Base-by-base conservation (phyloP, 2,113 vertebrate genomes). In the Elanus axillaris region DNA sequence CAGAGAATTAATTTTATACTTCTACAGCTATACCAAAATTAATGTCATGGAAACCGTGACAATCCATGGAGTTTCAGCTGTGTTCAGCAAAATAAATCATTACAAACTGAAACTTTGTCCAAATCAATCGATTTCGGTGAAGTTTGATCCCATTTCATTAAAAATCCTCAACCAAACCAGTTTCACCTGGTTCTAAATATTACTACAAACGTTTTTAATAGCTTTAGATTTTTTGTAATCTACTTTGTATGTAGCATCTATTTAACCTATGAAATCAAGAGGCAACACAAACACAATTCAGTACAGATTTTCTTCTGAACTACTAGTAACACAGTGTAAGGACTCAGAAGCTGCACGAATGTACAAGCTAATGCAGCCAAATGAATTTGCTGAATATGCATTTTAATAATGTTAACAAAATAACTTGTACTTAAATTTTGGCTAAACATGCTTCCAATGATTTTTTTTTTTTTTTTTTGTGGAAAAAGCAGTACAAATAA, bases 331-430 rank as follows among this genome's bases (percentile, higher is more conserved):
- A 42, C 62, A 76, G 58, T 36, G 22, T 45, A 68, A 88, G 55
- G 40, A 71, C 48, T 84, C 52, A 77, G 29, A 88, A 93, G 48
- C 68, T 93, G 68, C 47, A 55, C 79, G 50, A 52, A 90, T 83
- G 74, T 93, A 83, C 20, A 4, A 67, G 74, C 34, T 92, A 89
- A 85, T 55, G 45, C 73, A 93, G 94, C 77, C 82, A 96, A 90
- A 95, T 77, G 58, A 73, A 94, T 91, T 90, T 95, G 73, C 76
- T 96, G 92, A 96, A 86, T 48, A 55, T 55, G 81, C 77, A 91
- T 45, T 96, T 95, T 91, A 94, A 93, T 90, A 90, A 91, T 93
- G 55, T 85, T 95, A 95, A 89, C 94, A 95, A 96, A 96, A 94
- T 91, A 96, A 79, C 36, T 93, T 94, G 21, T 90, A 95, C 86